A percentile compares a stretch with the other conserved stretches of the same genome.
Evolutionary conservation across 2,113 vertebrate species (phyloP).

Genomic region (Channa maculata): DNA sequence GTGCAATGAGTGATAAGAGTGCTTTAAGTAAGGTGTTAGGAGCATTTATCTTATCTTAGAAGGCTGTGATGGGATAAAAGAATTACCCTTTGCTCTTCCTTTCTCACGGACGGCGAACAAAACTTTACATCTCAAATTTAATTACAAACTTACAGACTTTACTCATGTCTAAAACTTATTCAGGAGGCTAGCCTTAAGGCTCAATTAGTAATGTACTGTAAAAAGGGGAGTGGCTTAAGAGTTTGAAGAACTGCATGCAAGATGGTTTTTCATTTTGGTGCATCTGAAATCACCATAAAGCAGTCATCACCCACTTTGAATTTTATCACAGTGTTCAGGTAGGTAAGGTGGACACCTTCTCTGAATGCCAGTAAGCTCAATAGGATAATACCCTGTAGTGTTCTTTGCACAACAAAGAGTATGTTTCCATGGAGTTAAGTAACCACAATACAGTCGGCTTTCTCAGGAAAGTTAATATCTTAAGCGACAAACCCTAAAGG

Average conservation of each 20-base stretch:
- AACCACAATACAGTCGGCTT: no score
- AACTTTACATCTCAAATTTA: constrained; percentile 58
- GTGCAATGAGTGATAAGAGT: constrained; percentile 47
- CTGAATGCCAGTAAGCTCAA: no score
- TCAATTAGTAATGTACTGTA: background rate
- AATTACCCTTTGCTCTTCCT: constrained; percentile 46
- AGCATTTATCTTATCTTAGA: constrained; percentile 65
- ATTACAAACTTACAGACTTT: constrained; percentile 46
- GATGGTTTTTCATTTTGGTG: no score
- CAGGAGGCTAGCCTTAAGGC: background rate
- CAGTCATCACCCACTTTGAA: no score
- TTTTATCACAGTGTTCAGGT: no score
- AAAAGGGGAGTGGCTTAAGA: background rate
- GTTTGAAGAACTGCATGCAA: background rate
- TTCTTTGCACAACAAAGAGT: no score
- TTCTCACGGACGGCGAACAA: constrained; percentile 25
- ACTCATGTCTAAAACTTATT: constrained; percentile 31
- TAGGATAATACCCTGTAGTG: no score
- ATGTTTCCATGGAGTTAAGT: no score
- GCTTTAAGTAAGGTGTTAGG: constrained; percentile 63
- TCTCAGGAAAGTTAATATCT: no score
- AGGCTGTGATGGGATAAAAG: constrained; percentile 46
- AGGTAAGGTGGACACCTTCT: no score
- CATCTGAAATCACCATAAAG: no score
- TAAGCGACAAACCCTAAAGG: no score